These are phyloP conservation scores for Marisa cornuarietis DNA, from an alignment of 1,140 invertebrate genomes.

Conservation along the genomic window DNA sequence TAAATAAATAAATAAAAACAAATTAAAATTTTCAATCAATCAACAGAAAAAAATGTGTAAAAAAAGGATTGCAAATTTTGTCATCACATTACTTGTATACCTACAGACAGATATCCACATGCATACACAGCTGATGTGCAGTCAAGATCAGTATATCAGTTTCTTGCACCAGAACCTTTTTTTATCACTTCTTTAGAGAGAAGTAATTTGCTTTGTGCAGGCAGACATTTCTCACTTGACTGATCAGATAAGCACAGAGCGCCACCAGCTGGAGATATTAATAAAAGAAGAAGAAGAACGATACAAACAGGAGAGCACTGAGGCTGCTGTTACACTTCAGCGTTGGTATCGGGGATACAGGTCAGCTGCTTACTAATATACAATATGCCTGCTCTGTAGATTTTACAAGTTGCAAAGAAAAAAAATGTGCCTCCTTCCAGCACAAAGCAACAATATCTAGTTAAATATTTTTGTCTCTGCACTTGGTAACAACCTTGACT, in stretches of 20 bases:
- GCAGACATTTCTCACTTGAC: conserved; percentile 27
- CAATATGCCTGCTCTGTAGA: not conserved
- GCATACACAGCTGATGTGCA: too few relatives aligned
- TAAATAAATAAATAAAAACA: not conserved
- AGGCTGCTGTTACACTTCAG: conserved; percentile 46
- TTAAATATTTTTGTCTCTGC: conserved; percentile 5
- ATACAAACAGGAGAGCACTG: conserved; percentile 25
- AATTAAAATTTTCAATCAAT: not conserved
- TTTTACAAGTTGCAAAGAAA: not conserved
- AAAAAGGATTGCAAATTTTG: too few relatives aligned
- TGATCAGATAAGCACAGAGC: conserved; percentile 31
- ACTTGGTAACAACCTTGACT: not conserved
- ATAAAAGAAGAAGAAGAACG: conserved; percentile 34
- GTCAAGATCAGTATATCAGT: too few relatives aligned
- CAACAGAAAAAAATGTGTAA: too few relatives aligned
- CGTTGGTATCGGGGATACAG: conserved; percentile 44
- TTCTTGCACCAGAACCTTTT: too few relatives aligned
- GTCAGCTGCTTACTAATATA: conserved; percentile 13
- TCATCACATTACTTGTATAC: too few relatives aligned
- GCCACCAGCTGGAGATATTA: conserved; percentile 29
- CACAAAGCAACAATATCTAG: not conserved
- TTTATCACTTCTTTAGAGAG: too few relatives aligned
- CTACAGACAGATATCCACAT: too few relatives aligned
- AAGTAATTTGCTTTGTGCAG: too few relatives aligned
- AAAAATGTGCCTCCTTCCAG: not conserved